A percentile compares a stretch with the other conserved stretches of the same genome.
phyloP scores from a whole-genome alignment of 2,797 vertebrate species.

The Xiphorhynchus erythropygius region DNA sequence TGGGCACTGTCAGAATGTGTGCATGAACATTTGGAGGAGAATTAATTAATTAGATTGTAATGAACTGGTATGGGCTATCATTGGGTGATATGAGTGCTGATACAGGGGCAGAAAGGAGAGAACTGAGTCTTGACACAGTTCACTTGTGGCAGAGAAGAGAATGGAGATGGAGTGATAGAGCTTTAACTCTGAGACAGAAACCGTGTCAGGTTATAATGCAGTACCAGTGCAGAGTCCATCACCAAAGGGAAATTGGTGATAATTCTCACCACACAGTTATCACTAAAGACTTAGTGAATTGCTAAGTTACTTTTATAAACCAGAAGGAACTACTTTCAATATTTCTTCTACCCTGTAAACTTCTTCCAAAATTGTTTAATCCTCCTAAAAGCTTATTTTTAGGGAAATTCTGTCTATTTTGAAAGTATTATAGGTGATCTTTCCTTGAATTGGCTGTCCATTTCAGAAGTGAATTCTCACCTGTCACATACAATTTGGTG shows the following conservation, averaged over 20 bases:
- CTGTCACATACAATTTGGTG: not conserved
- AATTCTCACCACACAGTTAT: not conserved
- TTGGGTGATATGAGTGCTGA: not conserved
- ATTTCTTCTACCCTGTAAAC: not conserved
- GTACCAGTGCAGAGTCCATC: rapidly evolving
- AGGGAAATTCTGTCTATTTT: not conserved
- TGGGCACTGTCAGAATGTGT: rapidly evolving
- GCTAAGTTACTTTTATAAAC: not conserved
- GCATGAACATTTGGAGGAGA: not conserved
- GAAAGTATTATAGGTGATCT: not conserved
- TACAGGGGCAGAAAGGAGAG: not conserved
- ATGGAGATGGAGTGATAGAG: rapidly evolving
- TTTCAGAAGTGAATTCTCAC: not conserved
- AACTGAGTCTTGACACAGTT: not conserved
- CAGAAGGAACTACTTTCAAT: not conserved
- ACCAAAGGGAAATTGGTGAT: not conserved
- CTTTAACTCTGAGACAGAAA: not conserved
- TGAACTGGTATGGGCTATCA: not conserved
- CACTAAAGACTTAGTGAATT: not conserved
- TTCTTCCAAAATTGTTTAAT: not conserved
- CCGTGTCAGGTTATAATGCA: not conserved
- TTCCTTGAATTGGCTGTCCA: not conserved
- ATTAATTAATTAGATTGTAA: not conserved
- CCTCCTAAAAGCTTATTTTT: not conserved
- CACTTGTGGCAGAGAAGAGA: not conserved